Base-by-base conservation (phyloP, 1,140 invertebrate genomes). In the Ceratosolen fusciceps region DNA sequence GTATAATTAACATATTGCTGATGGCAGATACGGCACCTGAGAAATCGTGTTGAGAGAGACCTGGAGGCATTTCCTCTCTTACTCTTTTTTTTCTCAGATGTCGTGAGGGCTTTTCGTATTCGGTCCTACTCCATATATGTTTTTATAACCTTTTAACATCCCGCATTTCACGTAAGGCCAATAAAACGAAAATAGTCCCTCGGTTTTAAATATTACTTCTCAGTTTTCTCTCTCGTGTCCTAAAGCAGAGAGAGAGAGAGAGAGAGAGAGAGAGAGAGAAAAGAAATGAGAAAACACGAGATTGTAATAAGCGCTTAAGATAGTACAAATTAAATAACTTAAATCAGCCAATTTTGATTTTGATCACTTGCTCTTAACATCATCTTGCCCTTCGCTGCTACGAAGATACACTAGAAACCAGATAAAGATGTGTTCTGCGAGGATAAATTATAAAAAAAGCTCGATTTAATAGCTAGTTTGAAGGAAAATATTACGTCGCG, bases 1-100 rank as follows among this genome's bases (percentile, higher is more conserved):
- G 34, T 76, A 80, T 80, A 80, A 80, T 80, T 80, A 80, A 80
- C 79, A 80, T 80, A 80, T 70, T 80, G 10, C 73, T 74, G 79
- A 75, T 76, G 62, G 10, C 65, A 70, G 78, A 80, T 80, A 75
- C 71, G 58, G 47, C 52, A 75, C 73, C 37, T 74, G 47, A 74
- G 52, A 24, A 73, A 56, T 62, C 75, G 54, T 62, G 76, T 70
- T 70, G 49, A 77, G 75, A 34, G 72, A 9, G 34, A 26, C 47
- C 58, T 56, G 47, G 21, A 54, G 75, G 52, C 34, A 68, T 67
- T 52, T 74, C 31, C n/a, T 34, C 56, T 34, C 21, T 67, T 37
- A 68, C 52, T 37, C 49, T 76, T 31, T 39, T 71, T 37, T 49
- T 31, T 26, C 1, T 0, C n/a, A 37, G 1, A 39, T 31, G 24